These are phyloP conservation scores for Trachurus trachurus DNA, from an alignment of 2,797 vertebrate genomes.

Conservation along the genomic window DNA sequence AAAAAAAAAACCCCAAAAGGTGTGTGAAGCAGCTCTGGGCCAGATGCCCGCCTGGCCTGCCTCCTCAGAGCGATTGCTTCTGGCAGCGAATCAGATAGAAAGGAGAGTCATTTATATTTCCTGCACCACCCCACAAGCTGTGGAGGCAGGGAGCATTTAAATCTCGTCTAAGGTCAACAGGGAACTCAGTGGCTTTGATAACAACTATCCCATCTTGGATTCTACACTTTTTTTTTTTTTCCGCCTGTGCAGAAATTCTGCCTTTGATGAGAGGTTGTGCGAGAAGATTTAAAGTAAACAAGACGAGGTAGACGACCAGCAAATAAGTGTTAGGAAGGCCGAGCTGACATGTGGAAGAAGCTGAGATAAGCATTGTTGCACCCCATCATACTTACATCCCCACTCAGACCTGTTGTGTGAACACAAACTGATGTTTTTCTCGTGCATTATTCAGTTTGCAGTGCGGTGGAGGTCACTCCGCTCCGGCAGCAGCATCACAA, in stretches of 20 bases:
- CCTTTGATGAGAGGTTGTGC: conserved; percentile 45
- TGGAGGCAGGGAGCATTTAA: conserved; percentile 71
- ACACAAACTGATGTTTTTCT: conserved; percentile 44
- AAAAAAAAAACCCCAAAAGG: not conserved
- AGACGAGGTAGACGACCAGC: not conserved
- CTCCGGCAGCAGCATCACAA: conserved; percentile 30
- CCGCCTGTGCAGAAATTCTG: conserved; percentile 45
- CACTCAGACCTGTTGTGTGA: conserved; percentile 34
- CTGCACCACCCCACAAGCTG: conserved; percentile 58
- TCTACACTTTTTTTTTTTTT: conserved; percentile 43
- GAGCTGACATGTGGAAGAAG: conserved; percentile 35
- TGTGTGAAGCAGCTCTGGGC: conserved; percentile 48
- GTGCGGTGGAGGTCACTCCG: conserved; percentile 42
- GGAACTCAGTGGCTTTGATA: conserved; percentile 72
- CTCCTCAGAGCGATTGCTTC: conserved; percentile 71
- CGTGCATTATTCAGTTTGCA: conserved; percentile 73
- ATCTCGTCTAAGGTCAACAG: conserved; percentile 71
- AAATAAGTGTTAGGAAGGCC: conserved; percentile 35
- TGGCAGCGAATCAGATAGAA: conserved; percentile 76
- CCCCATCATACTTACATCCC: conserved; percentile 33
- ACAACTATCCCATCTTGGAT: conserved; percentile 68
- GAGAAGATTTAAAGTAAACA: conserved; percentile 42
- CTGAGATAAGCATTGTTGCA: conserved; percentile 22
- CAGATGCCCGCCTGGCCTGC: conserved; percentile 45
- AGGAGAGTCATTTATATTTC: conserved; percentile 68